Base-by-base conservation (phyloP, 2,113 vertebrate genomes). In the Melanocharis versteri region DNA sequence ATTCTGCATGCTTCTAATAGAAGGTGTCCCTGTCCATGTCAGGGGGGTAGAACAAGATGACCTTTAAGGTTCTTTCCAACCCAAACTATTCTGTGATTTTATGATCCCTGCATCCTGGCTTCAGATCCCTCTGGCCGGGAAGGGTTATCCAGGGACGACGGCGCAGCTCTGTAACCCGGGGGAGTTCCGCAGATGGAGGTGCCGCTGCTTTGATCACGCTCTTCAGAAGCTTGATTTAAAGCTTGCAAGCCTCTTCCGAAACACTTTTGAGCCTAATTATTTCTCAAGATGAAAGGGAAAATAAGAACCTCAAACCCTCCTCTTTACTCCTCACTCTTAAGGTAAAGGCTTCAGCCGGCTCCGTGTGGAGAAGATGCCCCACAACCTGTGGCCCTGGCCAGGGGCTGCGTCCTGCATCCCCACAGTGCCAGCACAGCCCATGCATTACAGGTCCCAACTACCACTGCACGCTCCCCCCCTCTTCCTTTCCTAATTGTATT, bases 141-240 rank as follows among this genome's bases (percentile, higher is more conserved):
- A 39, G 60, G 73, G 77, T 61, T 81, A 73, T 73, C 53, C 1
- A 3, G 87, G 84, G 77, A 80, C 0, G 0, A 7, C 1, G 7
- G 68, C 50, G 6, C 20, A 69, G 72, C 62, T 57, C 79, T 0
- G 0, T 75, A 45, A 58, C 53, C 58, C 0, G 1, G 50, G 24
- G 42, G n/a, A 47, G 31, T 33, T 76, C 45, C 0, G 1, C 62
- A 27, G 14, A 30, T 4, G 24, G 68, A 77, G 45, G 37, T 13
- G 76, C 47, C 0, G 0, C 53, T 27, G 77, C 84, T 95, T 87
- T 89, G 94, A 89, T 69, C 88, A 27, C 21, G 27, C 58, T 89
- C 76, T 83, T 91, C 62, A 87, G 92, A 91, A 89, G 81, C 70
- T 82, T 57, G 45, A 58, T 54, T 79, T 91, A 68, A 85, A 88